Conservation (phyloP, 2,113 vertebrate species). For the Elaphurus davidianus region DNA sequence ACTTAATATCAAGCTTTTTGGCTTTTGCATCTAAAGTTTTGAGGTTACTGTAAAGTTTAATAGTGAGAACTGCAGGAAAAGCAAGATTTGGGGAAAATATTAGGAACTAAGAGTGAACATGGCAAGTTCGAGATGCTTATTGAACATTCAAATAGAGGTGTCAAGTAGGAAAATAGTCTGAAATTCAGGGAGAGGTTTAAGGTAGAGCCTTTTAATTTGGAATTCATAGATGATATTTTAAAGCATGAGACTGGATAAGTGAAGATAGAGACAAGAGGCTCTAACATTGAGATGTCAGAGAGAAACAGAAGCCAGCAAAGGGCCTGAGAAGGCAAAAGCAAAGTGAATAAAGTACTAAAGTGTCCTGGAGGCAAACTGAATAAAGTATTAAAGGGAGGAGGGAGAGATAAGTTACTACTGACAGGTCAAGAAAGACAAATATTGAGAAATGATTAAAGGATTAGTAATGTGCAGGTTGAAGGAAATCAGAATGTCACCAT, state of each 20-base stretch:
- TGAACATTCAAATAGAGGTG: background rate
- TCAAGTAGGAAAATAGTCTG: background rate
- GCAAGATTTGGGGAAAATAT: background rate
- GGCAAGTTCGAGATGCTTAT: background rate
- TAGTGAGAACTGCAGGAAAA: background rate
- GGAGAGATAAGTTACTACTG: background rate
- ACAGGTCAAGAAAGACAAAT: background rate
- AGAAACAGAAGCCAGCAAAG: background rate
- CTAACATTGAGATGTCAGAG: background rate
- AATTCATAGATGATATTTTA: background rate
- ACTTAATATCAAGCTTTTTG: background rate
- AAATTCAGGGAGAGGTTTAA: background rate
- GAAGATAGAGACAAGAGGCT: background rate
- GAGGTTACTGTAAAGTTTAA: background rate
- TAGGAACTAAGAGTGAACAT: background rate
- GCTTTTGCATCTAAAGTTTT: background rate
- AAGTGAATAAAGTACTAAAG: background rate
- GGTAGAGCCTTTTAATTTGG: background rate
- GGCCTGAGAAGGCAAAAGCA: background rate
- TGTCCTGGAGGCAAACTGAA: background rate
- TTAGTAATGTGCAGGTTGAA: background rate
- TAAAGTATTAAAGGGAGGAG: background rate
- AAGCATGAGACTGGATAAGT: background rate
- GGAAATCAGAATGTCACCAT: background rate
- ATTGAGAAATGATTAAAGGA: background rate